Conservation (phyloP, 2,113 vertebrate genomes). For the Charina bottae region DNA sequence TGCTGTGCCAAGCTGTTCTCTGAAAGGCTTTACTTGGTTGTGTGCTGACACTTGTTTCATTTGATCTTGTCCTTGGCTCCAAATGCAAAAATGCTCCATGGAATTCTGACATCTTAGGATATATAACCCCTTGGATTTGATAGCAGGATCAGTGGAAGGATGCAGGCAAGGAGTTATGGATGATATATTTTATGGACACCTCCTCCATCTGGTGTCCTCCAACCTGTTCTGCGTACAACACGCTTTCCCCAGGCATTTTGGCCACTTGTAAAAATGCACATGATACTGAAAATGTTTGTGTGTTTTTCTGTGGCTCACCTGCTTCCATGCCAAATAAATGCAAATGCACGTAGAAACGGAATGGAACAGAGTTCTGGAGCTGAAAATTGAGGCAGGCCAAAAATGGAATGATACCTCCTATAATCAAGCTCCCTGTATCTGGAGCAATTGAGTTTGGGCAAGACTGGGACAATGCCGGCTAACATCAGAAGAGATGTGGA, state of each 20-base stretch:
- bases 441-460: background rate
- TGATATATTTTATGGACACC: too few species aligned
- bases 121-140: background rate
- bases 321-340: background rate
- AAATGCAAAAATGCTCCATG: background rate
- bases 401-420: background rate
- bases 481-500: background rate
- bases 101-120: background rate
- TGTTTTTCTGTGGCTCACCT: too few species aligned
- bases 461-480: background rate
- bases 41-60: background rate
- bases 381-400: too few species aligned
- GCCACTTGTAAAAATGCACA: background rate
- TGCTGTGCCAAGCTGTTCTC: background rate
- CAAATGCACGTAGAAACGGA: background rate
- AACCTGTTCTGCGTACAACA: background rate
- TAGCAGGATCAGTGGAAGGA: background rate
- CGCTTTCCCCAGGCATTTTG: background rate
- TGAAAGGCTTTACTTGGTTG: background rate
- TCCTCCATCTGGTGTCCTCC: background rate
- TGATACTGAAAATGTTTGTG: background rate
- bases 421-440: background rate
- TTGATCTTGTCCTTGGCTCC: background rate
- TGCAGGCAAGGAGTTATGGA: background rate
- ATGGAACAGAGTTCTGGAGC: background rate